Evolutionary conservation across 2,888 invertebrate genomes (phyloP).

Genomic region (Apodemia mormo): DNA sequence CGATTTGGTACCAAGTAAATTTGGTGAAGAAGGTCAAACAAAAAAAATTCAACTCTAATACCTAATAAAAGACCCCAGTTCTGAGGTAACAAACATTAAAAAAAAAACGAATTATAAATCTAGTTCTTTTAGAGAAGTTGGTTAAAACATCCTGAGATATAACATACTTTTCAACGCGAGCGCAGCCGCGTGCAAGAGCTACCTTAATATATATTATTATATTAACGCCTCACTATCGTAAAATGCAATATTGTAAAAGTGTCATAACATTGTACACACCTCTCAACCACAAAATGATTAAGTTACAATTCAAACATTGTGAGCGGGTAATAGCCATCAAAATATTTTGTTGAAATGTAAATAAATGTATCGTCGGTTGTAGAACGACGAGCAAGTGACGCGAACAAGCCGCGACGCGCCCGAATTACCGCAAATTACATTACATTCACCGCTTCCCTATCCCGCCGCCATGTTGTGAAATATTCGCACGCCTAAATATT

Average conservation of each 20-base stretch:
- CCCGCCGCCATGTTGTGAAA: conserved; percentile 31
- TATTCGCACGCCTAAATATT: conserved; percentile 14
- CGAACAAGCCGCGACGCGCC: conserved; percentile 53
- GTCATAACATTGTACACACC: not conserved
- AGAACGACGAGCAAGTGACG: conserved; percentile 43
- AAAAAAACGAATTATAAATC: no score
- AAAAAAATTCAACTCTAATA: no score
- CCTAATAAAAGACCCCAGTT: no score
- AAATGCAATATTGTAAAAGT: conserved; percentile 4
- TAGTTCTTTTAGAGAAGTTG: no score
- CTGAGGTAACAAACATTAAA: no score
- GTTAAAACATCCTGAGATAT: no score
- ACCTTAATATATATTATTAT: not conserved
- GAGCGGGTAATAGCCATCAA: conserved; percentile 20
- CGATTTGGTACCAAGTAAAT: no score
- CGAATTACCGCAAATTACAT: conserved; percentile 73
- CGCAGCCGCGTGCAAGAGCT: no score
- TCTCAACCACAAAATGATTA: conserved; percentile 27
- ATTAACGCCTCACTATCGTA: no score
- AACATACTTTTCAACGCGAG: no score
- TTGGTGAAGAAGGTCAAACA: no score
- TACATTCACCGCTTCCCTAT: conserved; percentile 57
- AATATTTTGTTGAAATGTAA: conserved; percentile 40
- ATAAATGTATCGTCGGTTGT: conserved; percentile 37
- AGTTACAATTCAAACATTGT: conserved; percentile 22